phyloP scores from a whole-genome alignment of 2,888 invertebrate species.

The Lamellibrachia columna region DNA sequence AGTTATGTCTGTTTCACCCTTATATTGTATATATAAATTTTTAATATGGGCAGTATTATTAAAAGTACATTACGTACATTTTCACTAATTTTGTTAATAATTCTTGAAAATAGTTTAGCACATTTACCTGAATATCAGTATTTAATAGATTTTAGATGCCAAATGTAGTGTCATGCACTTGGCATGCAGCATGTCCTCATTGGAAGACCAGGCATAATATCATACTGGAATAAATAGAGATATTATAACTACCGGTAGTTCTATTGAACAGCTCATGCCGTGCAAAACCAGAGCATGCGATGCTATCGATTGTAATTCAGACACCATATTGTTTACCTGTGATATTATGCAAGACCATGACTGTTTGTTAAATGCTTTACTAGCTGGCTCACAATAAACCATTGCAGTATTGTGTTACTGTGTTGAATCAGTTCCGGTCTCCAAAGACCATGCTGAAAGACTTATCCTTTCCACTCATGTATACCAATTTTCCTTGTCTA shows the following conservation, averaged over 20 bases:
- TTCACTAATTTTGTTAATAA: neutral
- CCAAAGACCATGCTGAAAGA: neutral
- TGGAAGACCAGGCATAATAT: neutral
- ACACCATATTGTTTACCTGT: neutral
- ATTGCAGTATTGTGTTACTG: neutral
- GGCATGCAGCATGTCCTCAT: neutral
- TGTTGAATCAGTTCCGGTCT: neutral
- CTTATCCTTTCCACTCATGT: neutral
- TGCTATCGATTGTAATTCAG: slow-evolving; percentile 1
- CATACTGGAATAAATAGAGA: neutral
- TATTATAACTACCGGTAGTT: neutral
- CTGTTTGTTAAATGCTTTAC: neutral
- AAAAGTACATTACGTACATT: neutral
- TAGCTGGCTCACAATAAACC: neutral
- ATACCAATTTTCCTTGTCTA: neutral
- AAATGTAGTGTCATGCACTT: neutral
- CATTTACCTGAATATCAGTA: neutral
- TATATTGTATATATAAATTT: neutral
- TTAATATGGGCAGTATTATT: neutral
- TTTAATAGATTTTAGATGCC: neutral
- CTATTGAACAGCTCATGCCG: neutral
- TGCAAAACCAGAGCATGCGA: too few species aligned
- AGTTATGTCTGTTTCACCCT: neutral
- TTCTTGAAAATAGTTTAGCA: neutral
- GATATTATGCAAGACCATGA: neutral